Evolutionary conservation across 2,888 invertebrate species (phyloP), one percentile per base, ranked within the genome.

Genomic region (Tupiocoris notatus): DNA sequence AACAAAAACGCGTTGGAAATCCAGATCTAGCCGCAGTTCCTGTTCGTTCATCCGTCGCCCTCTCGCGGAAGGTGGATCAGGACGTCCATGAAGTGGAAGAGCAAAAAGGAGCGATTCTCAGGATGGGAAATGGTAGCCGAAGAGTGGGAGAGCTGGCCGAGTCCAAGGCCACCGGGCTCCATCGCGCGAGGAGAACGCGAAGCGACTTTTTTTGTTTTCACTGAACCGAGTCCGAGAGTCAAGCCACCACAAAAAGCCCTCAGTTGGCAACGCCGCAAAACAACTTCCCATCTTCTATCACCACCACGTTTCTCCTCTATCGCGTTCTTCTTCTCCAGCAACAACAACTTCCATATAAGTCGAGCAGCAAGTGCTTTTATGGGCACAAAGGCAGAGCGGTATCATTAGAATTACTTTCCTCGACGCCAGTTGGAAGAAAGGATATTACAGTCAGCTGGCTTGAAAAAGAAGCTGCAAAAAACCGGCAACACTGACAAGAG

Each of bases 141-240:
- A n/a, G n/a, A n/a, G 39, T 39, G 39, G 39, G 39, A 12, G 39
- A 39, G 39, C 39, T 39, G 39, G 39, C 39, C 39, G 39, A 39
- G 39, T 39, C 39, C 39, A 39, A 39, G 39, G 39, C 39, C 39
- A 39, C 39, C 39, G 39, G 39, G 39, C 39, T 39, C 39, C 39
- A 39, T 39, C 39, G 39, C 39, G 39, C 39, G 39, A 39, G 39
- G 39, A 39, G 39, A 39, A 39, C 39, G 39, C 39, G 22, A 67
- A 22, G 67, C 67, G 57, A 67, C 67, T 57, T 67, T 67, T 39
- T 39, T 66, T 66, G 67, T 67, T 67, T 67, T 67, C 67, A 67
- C 67, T 57, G 57, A 67, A 67, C 67, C 67, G 67, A 39, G 67
- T 39, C 39, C 39, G 39, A 39, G 39, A 39, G 39, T 39, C 39